These are phyloP conservation scores for Colistium nudipinnis DNA, from an alignment of 2,113 vertebrate species.

Conservation along the genomic window DNA sequence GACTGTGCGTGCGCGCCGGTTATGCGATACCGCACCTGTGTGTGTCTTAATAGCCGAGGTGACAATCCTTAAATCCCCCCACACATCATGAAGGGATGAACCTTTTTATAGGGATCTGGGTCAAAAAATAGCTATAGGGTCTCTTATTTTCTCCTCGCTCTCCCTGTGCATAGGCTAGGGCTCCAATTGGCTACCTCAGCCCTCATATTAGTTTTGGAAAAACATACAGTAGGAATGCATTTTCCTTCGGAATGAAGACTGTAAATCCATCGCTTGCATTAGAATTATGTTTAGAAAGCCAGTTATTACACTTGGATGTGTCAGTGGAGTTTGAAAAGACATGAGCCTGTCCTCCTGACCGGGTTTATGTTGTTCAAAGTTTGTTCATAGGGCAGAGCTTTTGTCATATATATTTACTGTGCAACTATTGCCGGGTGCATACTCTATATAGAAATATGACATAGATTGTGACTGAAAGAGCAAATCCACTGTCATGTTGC, in stretches of 20 bases:
- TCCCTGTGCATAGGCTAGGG: too few relatives aligned
- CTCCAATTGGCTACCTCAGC: background rate
- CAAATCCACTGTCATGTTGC: too few relatives aligned
- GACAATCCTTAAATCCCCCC: conserved; percentile 17
- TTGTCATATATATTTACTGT: too few relatives aligned
- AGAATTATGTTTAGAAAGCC: background rate
- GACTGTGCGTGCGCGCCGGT: background rate
- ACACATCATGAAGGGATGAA: background rate
- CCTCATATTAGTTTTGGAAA: background rate
- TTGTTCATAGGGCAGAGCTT: too few relatives aligned
- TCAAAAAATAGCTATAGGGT: background rate
- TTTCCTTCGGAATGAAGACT: background rate
- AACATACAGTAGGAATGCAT: background rate
- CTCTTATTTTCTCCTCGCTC: background rate
- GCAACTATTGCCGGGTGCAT: too few relatives aligned
- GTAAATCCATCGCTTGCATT: background rate
- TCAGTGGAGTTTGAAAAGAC: too few relatives aligned
- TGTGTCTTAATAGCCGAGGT: conserved; percentile 21
- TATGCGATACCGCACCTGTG: conserved; percentile 21
- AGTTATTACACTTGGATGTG: background rate
- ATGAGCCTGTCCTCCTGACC: too few relatives aligned
- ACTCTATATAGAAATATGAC: too few relatives aligned
- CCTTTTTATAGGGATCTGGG: background rate
- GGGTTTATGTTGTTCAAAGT: too few relatives aligned
- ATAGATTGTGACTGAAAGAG: background rate